Evolutionary conservation across 2,113 vertebrate species (phyloP).

Genomic region (Leptocoma aspasia): DNA sequence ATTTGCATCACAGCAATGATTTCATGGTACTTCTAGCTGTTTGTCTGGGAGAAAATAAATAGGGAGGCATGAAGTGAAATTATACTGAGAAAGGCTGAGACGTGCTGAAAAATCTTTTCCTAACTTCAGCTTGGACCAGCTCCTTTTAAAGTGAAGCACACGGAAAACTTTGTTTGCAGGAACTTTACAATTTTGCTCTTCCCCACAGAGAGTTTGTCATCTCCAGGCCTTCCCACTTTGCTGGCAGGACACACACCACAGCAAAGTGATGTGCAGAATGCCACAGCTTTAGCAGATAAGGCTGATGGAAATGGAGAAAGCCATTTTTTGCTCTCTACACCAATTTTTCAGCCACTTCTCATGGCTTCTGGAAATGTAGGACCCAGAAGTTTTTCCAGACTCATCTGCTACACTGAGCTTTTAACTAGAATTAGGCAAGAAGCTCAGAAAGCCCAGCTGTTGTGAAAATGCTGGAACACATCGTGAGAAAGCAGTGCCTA

Average conservation of each 20-base stretch:
- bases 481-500: neutral
- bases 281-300: neutral
- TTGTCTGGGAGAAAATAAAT: neutral
- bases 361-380: neutral
- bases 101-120: neutral
- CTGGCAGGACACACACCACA: neutral
- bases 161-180: neutral
- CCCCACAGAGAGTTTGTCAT: neutral
- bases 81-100: neutral
- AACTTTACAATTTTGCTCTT: neutral
- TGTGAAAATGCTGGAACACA: neutral
- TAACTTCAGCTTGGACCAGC: neutral
- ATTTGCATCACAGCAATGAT: neutral
- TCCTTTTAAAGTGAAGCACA: neutral
- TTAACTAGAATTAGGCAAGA: neutral
- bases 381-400: neutral
- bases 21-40: neutral
- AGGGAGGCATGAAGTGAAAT: neutral
- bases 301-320: neutral
- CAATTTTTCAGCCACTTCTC: neutral
- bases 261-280: fast-evolving
- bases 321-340: fast-evolving
- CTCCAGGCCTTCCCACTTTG: too few relatives aligned
- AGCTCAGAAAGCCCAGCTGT: neutral
- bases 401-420: neutral